Evolutionary conservation across 2,113 vertebrate genomes (phyloP).

Genomic region (Centropus unirufus): DNA sequence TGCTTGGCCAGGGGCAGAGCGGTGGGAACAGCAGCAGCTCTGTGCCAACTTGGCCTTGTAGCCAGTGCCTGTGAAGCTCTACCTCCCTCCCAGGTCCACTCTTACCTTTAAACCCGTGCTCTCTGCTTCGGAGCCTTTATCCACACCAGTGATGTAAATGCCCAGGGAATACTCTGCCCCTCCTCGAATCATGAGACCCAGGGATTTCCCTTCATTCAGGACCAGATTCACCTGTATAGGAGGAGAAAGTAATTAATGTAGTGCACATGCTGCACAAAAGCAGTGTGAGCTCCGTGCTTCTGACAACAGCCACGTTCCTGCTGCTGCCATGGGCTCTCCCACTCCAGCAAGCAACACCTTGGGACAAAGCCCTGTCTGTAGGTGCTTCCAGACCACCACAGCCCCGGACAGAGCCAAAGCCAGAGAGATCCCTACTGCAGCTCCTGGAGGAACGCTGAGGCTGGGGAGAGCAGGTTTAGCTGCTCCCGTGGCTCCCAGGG

Average conservation of each 20-base stretch:
- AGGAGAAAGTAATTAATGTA: fast-evolving
- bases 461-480: neutral
- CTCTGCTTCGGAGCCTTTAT: conserved; percentile 91
- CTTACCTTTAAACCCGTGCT: conserved; percentile 93
- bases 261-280: neutral
- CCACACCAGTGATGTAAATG: conserved; percentile 96
- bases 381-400: neutral
- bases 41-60: fast-evolving
- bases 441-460: neutral
- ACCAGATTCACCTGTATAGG: conserved; percentile 90
- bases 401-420: neutral
- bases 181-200: conserved; percentile 95
- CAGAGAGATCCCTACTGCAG: too few species aligned
- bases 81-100: neutral
- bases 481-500: neutral
- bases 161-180: conserved; percentile 94
- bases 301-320: fast-evolving
- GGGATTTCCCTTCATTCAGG: conserved; percentile 90
- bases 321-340: neutral
- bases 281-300: neutral
- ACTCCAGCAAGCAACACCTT: neutral
- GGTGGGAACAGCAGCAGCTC: neutral
- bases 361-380: neutral
- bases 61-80: neutral
- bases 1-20: fast-evolving